Evolutionary conservation across 1,140 invertebrate species (phyloP).

Genomic region (Drosophila teissieri): DNA sequence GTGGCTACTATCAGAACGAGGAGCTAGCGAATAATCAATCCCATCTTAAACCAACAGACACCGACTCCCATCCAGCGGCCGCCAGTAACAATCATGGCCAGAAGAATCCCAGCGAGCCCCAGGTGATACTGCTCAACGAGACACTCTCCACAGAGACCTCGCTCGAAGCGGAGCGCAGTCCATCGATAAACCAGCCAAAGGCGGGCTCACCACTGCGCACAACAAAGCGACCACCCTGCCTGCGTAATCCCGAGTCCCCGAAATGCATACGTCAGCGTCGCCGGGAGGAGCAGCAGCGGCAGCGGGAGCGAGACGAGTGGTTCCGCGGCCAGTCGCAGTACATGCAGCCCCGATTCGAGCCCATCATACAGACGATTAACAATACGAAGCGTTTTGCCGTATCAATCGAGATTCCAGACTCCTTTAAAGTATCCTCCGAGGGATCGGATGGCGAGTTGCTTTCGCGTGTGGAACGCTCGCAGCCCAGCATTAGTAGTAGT

Average conservation of each 20-base stretch:
- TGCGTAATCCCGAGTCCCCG: slow-evolving; percentile 5
- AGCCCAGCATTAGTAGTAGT: neutral
- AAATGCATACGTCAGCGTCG: slow-evolving; percentile 5
- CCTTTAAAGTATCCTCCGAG: slow-evolving; percentile 4
- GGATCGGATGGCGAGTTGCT: neutral
- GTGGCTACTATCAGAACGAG: slow-evolving; percentile 13
- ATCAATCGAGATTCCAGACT: slow-evolving; percentile 6
- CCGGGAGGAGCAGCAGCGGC: slow-evolving; percentile 8
- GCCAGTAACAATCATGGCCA: neutral
- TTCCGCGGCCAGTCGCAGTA: slow-evolving; percentile 6
- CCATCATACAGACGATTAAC: slow-evolving; percentile 1
- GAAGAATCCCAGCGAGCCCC: neutral
- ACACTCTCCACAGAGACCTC: neutral
- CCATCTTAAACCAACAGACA: neutral
- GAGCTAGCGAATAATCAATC: neutral
- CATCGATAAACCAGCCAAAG: neutral
- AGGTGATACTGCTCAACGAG: slow-evolving; percentile 4
- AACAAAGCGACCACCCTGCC: slow-evolving; percentile 1
- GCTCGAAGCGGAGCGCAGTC: neutral
- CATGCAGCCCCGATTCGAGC: slow-evolving; percentile 7
- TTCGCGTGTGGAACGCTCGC: slow-evolving; percentile 1
- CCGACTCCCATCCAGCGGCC: neutral
- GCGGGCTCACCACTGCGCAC: neutral
- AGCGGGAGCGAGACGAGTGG: slow-evolving; percentile 8
- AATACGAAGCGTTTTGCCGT: slow-evolving; percentile 1